These are phyloP conservation scores for Zoroaster sp. DNA, from an alignment of 53 echinoderm and acorn worm species.

Conservation along the genomic window DNA sequence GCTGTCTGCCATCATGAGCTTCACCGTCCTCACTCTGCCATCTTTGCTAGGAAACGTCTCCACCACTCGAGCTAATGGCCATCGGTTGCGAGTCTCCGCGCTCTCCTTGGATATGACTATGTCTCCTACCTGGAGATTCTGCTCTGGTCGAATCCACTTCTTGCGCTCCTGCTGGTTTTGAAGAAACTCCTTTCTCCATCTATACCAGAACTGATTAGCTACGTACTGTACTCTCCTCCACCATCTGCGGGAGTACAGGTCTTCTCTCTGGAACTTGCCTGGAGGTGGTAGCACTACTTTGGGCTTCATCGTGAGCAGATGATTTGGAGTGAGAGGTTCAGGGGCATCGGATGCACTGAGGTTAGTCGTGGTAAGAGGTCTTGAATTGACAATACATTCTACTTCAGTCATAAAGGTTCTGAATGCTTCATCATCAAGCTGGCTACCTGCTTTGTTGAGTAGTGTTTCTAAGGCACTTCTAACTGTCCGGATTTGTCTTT, in stretches of 20 bases:
- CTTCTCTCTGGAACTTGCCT: slow-evolving; percentile 28
- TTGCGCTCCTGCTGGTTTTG: not conserved
- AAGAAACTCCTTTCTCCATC: slow-evolving; percentile 43
- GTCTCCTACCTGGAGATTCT: slow-evolving; percentile 15
- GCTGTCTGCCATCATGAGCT: not conserved
- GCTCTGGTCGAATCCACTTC: slow-evolving; percentile 10
- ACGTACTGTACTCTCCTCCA: slow-evolving; percentile 41
- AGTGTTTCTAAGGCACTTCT: not conserved
- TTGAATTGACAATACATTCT: slow-evolving; percentile 25
- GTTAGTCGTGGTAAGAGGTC: slow-evolving; percentile 23
- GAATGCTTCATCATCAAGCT: slow-evolving; percentile 42
- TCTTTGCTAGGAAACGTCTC: slow-evolving; percentile 12
- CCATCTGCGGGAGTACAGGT: slow-evolving; percentile 11
- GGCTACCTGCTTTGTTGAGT: slow-evolving; percentile 2
- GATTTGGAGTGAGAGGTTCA: slow-evolving; percentile 49
- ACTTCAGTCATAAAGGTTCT: slow-evolving; percentile 50
- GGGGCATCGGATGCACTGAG: not conserved
- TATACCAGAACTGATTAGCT: slow-evolving; percentile 18
- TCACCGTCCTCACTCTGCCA: slow-evolving; percentile 9
- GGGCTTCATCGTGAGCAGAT: slow-evolving; percentile 49
- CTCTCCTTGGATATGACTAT: slow-evolving; percentile 29
- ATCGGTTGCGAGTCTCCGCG: slow-evolving; percentile 7
- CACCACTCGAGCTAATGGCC: slow-evolving; percentile 10
- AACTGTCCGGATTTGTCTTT: slow-evolving; percentile 48
- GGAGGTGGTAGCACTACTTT: slow-evolving; percentile 47